Evolutionary conservation across 2,797 vertebrate species (phyloP).

Genomic region (Catamblyrhynchus diadema): DNA sequence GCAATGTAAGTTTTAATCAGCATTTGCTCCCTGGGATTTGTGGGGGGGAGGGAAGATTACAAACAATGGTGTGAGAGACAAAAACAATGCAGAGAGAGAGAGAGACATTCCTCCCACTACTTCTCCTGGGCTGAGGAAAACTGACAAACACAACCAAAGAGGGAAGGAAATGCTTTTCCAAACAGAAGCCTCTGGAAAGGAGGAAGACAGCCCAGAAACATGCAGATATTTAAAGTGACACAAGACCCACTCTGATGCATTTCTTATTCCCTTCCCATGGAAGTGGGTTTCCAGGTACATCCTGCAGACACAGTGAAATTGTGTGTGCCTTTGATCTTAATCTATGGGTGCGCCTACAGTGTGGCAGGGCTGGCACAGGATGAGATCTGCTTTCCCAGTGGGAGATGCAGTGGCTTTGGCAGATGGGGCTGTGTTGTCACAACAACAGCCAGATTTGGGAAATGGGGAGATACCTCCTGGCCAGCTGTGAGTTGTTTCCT

Average conservation of each 20-base stretch:
- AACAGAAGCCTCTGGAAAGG: neutral
- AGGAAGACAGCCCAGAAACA: neutral
- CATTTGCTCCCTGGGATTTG: neutral
- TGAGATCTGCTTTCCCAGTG: neutral
- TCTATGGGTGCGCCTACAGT: neutral
- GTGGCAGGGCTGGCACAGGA: neutral
- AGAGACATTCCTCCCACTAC: neutral
- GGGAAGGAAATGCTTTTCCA: neutral
- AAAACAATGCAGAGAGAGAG: neutral
- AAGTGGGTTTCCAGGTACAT: neutral
- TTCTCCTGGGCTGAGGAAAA: neutral
- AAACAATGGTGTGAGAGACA: constrained; percentile 18
- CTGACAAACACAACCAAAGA: neutral
- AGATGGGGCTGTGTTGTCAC: neutral
- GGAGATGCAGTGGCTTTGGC: neutral
- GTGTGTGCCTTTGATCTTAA: neutral
- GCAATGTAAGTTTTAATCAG: neutral
- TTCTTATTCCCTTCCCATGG: neutral
- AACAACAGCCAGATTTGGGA: neutral
- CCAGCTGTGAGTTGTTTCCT: neutral
- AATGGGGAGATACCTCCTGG: neutral
- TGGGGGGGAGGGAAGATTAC: neutral
- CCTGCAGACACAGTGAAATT: neutral
- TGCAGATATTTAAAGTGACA: neutral
- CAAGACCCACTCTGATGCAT: neutral